These are phyloP conservation scores for Tillus elongatus DNA, from an alignment of 2,888 invertebrate species.

Conservation along the genomic window DNA sequence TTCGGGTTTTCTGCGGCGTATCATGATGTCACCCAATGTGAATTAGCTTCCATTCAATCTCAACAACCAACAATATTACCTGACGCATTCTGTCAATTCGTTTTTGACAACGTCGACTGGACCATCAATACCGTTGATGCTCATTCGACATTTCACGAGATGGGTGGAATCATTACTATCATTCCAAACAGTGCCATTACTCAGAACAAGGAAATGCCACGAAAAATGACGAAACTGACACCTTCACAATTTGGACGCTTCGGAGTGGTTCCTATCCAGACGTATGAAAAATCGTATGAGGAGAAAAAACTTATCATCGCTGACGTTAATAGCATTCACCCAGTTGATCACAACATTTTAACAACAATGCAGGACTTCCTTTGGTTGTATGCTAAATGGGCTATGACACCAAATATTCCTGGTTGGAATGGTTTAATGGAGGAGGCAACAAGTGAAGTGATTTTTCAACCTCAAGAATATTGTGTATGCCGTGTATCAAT, in stretches of 20 bases:
- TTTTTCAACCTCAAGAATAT: slow-evolving; percentile 25
- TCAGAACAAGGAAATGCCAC: slow-evolving; percentile 8
- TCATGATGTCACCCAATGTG: slow-evolving; percentile 19
- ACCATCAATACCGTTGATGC: slow-evolving; percentile 22
- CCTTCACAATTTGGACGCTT: neutral
- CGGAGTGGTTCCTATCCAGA: neutral
- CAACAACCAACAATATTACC: slow-evolving; percentile 11
- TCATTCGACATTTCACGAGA: slow-evolving; percentile 18
- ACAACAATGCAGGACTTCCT: slow-evolving; percentile 10
- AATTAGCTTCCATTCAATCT: slow-evolving; percentile 21
- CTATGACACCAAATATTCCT: slow-evolving; percentile 10
- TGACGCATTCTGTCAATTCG: slow-evolving; percentile 13
- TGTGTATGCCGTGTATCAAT: slow-evolving; percentile 32
- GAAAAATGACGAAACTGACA: slow-evolving; percentile 6
- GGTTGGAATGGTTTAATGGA: slow-evolving; percentile 31
- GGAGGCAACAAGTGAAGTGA: slow-evolving; percentile 17
- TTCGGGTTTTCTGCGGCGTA: slow-evolving; percentile 23
- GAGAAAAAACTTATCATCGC: neutral
- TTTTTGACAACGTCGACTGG: slow-evolving; percentile 19
- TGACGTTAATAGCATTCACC: neutral
- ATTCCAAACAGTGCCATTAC: slow-evolving; percentile 11
- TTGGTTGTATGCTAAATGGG: slow-evolving; percentile 17
- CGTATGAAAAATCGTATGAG: neutral
- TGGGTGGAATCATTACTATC: slow-evolving; percentile 17
- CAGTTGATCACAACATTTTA: neutral